A percentile compares a stretch with the other conserved stretches of the same genome.
Evolutionary conservation across 2,888 invertebrate species (phyloP).

Genomic region (Exocentrus adspersus): DNA sequence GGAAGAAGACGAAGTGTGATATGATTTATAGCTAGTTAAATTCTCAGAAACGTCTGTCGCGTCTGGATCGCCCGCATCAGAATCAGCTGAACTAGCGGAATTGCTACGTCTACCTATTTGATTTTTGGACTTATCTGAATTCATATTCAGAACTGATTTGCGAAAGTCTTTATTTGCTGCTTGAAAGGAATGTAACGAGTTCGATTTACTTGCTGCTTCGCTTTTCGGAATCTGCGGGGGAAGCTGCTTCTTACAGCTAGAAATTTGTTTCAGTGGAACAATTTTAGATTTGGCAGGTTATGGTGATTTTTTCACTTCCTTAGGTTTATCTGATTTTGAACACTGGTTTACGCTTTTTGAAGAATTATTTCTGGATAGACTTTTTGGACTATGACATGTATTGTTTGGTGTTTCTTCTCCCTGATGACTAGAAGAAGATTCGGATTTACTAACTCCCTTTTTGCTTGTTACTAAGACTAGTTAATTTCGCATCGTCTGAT

Average conservation of each 20-base stretch:
- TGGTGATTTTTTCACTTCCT: slow-evolving; percentile 47
- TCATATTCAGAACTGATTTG: slow-evolving; percentile 78
- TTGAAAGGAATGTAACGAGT: slow-evolving; percentile 59
- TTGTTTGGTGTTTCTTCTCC: slow-evolving; percentile 61
- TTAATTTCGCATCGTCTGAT: slow-evolving; percentile 67
- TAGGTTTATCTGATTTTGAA: slow-evolving; percentile 50
- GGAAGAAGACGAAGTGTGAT: slow-evolving; percentile 50
- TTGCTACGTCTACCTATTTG: slow-evolving; percentile 62
- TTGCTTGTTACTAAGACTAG: slow-evolving; percentile 56
- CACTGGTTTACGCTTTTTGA: too few relatives aligned
- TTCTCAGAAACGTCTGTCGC: slow-evolving; percentile 60
- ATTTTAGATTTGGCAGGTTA: slow-evolving; percentile 49
- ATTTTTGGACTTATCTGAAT: slow-evolving; percentile 60
- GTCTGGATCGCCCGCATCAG: slow-evolving; percentile 63
- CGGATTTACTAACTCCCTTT: slow-evolving; percentile 59
- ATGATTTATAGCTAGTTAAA: slow-evolving; percentile 55
- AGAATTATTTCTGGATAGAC: slow-evolving; percentile 63
- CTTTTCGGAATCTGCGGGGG: slow-evolving; percentile 66
- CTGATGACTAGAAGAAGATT: slow-evolving; percentile 32
- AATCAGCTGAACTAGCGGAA: slow-evolving; percentile 65
- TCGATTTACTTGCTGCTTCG: slow-evolving; percentile 54
- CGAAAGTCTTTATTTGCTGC: slow-evolving; percentile 77
- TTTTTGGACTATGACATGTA: slow-evolving; percentile 56
- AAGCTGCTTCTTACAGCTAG: slow-evolving; percentile 51
- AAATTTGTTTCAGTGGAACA: slow-evolving; percentile 50